A percentile compares a stretch with the other conserved stretches of the same genome.
These are phyloP conservation scores for Contarinia nasturtii DNA, from an alignment of 1,140 invertebrate genomes.

Conservation along the genomic window DNA sequence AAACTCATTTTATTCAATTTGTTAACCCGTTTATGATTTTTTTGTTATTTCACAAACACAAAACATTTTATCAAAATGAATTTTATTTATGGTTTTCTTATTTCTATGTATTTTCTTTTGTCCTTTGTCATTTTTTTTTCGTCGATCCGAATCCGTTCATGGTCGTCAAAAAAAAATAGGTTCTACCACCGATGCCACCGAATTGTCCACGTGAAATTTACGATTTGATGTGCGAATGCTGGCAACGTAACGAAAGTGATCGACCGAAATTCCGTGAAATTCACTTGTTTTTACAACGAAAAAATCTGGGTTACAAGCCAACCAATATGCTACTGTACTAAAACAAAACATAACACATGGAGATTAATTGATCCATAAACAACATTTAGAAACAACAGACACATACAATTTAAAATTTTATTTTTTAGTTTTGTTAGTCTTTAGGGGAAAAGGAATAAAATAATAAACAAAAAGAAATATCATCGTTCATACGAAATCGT, in stretches of 20 bases:
- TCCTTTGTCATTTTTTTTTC: background rate
- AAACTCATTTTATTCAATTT: no score
- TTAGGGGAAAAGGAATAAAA: no score
- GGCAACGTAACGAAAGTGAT: conserved; percentile 66
- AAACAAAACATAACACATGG: no score
- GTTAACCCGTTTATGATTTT: background rate
- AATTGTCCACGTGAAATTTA: conserved; percentile 81
- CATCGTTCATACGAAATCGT: no score
- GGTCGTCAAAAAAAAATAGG: conserved; percentile 21
- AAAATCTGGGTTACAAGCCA: conserved; percentile 62
- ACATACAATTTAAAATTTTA: no score
- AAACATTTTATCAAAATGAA: background rate
- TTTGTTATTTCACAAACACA: background rate
- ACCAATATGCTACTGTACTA: background rate
- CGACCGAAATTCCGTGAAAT: conserved; percentile 83
- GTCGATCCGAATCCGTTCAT: no score
- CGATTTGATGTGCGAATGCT: conserved; percentile 86
- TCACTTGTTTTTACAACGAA: conserved; percentile 75
- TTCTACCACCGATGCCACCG: conserved; percentile 51
- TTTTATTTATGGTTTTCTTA: background rate
- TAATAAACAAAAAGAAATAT: no score
- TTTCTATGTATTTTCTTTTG: background rate
- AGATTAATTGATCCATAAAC: no score
- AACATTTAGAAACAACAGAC: no score
- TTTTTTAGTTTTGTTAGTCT: no score